Conservation (phyloP, 2,888 invertebrate species). For the Frankliniella intonsa region DNA sequence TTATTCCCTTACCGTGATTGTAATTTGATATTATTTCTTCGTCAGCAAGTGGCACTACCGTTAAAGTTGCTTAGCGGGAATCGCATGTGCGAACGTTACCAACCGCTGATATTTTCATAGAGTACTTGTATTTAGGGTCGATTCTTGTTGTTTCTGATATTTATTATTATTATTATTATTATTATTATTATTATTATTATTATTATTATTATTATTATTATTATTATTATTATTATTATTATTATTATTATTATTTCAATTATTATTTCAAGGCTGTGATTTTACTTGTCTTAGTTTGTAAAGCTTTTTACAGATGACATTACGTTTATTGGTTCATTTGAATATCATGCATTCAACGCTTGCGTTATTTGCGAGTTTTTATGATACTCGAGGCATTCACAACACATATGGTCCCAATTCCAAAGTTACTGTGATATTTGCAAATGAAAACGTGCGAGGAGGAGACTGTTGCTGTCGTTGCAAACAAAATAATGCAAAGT, state of each 20-base stretch:
- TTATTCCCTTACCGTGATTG: too few relatives aligned
- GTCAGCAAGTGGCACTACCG: too few relatives aligned
- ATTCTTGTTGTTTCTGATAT: not conserved
- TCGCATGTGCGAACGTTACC: too few relatives aligned
- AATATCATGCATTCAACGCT: not conserved
- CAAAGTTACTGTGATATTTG: conserved; percentile 14
- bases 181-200: conserved; percentile 3
- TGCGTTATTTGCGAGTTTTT: not conserved
- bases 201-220: conserved; percentile 9
- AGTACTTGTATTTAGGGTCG: too few relatives aligned
- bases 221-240: conserved; percentile 19
- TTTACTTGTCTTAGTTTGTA: conserved; percentile 9
- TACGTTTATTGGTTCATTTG: not conserved
- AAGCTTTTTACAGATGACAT: not conserved
- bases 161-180: conserved; percentile 20
- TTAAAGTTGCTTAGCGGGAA: too few relatives aligned
- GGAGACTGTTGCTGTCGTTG: not conserved
- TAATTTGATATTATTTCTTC: too few relatives aligned
- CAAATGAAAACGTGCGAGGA: not conserved
- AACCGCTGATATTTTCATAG: too few relatives aligned
- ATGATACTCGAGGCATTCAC: not conserved
- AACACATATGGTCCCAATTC: conserved; percentile 3
- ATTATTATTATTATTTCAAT: not conserved
- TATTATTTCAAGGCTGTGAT: conserved; percentile 19
- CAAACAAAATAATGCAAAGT: too few relatives aligned